Evolutionary conservation across 2,797 vertebrate species (phyloP).

Genomic region (Hoplostethus mediterraneus): DNA sequence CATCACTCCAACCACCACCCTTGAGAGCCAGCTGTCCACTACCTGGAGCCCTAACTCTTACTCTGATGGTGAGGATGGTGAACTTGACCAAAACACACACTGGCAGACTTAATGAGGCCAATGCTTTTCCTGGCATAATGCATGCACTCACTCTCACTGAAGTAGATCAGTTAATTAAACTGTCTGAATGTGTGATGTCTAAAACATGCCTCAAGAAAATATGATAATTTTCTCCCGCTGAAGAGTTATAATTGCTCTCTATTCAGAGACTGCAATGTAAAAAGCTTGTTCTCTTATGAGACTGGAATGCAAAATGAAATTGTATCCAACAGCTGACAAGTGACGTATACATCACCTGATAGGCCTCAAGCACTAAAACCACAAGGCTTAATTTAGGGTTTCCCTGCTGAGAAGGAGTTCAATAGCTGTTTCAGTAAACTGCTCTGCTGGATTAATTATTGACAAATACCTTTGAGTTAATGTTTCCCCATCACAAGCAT

Average conservation of each 20-base stretch:
- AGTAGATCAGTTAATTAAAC: conserved; percentile 44
- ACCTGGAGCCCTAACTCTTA: conserved; percentile 78
- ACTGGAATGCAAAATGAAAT: conserved; percentile 45
- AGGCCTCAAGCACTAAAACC: conserved; percentile 40
- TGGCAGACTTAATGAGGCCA: conserved; percentile 3
- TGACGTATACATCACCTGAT: conserved; percentile 59
- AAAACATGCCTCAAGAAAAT: conserved; percentile 40
- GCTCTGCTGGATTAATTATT: conserved; percentile 58
- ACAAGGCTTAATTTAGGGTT: conserved; percentile 43
- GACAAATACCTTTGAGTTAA: conserved; percentile 43
- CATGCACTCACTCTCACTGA: conserved; percentile 12
- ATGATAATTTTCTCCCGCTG: conserved; percentile 32
- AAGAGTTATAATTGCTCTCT: conserved; percentile 43
- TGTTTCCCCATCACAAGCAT: conserved; percentile 42
- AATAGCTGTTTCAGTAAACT: conserved; percentile 42
- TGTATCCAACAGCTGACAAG: conserved; percentile 43
- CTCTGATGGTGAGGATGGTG: conserved; percentile 78
- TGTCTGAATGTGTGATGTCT: conserved; percentile 26
- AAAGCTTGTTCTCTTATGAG: conserved; percentile 33
- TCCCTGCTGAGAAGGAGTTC: conserved; percentile 41
- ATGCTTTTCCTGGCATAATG: neutral
- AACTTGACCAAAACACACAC: conserved; percentile 6
- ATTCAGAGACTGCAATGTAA: conserved; percentile 16
- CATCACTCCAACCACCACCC: conserved; percentile 69
- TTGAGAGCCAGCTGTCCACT: conserved; percentile 80